Evolutionary conservation across 2,797 vertebrate genomes (phyloP), one percentile per base, ranked within the genome.

Genomic region (Smutsia gigantea): DNA sequence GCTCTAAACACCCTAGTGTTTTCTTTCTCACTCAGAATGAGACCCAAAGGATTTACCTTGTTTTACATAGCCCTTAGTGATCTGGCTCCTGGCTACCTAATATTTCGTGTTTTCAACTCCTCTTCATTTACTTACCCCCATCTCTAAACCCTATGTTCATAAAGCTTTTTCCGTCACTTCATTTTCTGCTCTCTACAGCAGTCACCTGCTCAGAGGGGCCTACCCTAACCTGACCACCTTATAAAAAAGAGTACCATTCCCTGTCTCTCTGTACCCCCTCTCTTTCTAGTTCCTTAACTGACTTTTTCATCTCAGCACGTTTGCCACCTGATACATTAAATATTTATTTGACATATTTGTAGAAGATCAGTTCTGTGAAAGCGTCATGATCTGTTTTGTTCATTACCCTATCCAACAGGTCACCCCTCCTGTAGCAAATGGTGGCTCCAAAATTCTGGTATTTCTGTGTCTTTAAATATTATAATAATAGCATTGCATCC

Each of bases 281-380:
- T 87, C 31, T 77, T 71, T 42, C 27, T 69, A 68, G 0, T 4
- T 18, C 23, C 5, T 90, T 81, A 55, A 77, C 23, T 53, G 25
- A 59, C 9, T 59, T 92, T 89, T 93, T 91, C 8, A 66, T 89
- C 57, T 88, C 13, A 75, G 15, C 18, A 75, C 7, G 31, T 95
- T 90, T 78, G 23, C 2, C 49, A 34, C 69, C 17, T 31, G 4
- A 31, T 57, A 51, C 5, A 27, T 55, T 71, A 86, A 90, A 86
- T 88, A 71, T n/a, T 82, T 96, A 46, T 82, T 93, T 87, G 19
- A 64, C 81, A 21, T 92, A 87, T 87, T 90, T 82, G 11, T 66
- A 46, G 46, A 46, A 46, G 46, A 10, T 46, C 11, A 46, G 46
- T 46, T 46, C 46, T 46, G 46, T 46, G 46, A 46, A 46, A 46